These are phyloP conservation scores for Okamejei kenojei DNA, from an alignment of 2,797 vertebrate genomes.

Conservation along the genomic window DNA sequence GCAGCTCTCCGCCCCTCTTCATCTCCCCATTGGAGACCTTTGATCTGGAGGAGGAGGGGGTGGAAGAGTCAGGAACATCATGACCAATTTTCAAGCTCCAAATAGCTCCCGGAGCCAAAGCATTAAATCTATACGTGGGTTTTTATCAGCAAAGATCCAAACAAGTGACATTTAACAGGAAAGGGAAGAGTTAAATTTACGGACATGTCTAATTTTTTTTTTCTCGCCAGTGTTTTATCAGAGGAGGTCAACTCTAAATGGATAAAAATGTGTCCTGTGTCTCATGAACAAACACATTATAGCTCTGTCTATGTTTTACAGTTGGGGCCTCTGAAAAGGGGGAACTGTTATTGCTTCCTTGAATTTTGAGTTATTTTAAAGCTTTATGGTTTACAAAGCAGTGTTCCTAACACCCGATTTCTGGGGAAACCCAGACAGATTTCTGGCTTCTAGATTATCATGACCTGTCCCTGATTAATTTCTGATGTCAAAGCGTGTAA, in stretches of 20 bases:
- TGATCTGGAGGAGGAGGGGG: too few species aligned
- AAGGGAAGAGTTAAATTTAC: not conserved
- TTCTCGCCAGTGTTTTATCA: not conserved
- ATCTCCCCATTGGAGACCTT: too few species aligned
- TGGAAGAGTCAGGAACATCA: not conserved
- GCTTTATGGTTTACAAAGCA: not conserved
- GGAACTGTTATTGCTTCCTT: conserved; percentile 10
- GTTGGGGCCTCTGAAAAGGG: not conserved
- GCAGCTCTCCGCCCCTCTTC: not conserved
- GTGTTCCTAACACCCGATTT: conserved; percentile 12
- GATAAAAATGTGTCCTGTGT: conserved; percentile 13
- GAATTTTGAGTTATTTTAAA: conserved; percentile 17
- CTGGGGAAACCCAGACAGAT: conserved; percentile 13
- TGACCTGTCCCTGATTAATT: conserved; percentile 26
- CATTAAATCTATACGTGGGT: not conserved
- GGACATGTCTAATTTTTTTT: not conserved
- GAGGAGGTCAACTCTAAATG: not conserved
- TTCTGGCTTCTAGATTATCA: conserved; percentile 16
- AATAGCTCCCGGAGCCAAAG: not conserved
- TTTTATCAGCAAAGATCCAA: not conserved
- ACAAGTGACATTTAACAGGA: not conserved
- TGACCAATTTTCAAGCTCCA: not conserved
- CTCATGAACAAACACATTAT: conserved; percentile 9
- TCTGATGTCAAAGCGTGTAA: conserved; percentile 16
- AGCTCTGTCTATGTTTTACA: conserved; percentile 32